Conservation (phyloP, 2,113 vertebrate genomes). For the Melanotaenia duboulayi region DNA sequence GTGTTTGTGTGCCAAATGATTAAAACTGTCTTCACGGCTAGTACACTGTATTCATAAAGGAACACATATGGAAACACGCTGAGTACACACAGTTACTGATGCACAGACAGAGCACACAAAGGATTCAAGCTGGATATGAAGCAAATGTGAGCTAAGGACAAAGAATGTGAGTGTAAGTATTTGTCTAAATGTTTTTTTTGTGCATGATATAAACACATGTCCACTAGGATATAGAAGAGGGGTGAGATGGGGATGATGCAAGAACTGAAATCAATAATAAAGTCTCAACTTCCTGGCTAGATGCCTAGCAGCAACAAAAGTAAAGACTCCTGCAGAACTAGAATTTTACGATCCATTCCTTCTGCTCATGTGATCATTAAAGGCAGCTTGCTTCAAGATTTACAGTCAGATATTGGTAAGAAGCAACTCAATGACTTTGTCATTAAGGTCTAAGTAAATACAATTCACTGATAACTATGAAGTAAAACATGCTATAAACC, state of each 20-base stretch:
- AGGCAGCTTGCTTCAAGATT: background rate
- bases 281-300: conserved; percentile 26
- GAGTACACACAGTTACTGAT: background rate
- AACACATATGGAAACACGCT: conserved; percentile 10
- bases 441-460: background rate
- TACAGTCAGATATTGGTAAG: background rate
- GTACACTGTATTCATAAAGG: conserved; percentile 26
- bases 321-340: background rate
- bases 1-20: conserved; percentile 52
- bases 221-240: conserved; percentile 4
- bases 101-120: conserved; percentile 12
- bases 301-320: conserved; percentile 31
- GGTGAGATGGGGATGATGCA: background rate
- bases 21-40: conserved; percentile 42
- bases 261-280: background rate
- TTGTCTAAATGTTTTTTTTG: background rate
- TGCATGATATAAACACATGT: conserved; percentile 34
- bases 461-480: background rate
- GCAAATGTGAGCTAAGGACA: conserved; percentile 4
- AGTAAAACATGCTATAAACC: background rate
- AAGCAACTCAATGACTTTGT: background rate
- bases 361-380: background rate
- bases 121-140: conserved; percentile 9
- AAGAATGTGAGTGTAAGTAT: background rate
- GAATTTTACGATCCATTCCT: background rate